phyloP scores from a whole-genome alignment of 2,888 invertebrate species.

The Danaus chrysippus region DNA sequence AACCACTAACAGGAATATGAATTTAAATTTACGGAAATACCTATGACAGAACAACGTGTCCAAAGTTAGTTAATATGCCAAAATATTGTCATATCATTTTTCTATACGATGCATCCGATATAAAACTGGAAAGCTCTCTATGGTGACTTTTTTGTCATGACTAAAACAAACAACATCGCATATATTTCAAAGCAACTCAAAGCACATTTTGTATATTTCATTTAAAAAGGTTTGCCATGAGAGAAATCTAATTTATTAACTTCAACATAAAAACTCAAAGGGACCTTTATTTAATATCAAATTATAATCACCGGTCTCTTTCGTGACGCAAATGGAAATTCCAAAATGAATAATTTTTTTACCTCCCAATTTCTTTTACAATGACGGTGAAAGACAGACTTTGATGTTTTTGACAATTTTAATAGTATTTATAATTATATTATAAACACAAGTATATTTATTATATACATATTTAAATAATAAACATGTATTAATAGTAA shows the following conservation, averaged over 20 bases:
- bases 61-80: slow-evolving; percentile 13
- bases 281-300: neutral
- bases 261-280: neutral
- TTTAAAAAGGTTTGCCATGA: slow-evolving; percentile 37
- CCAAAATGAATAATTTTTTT: slow-evolving; percentile 13
- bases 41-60: neutral
- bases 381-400: neutral
- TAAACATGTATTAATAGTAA: too few relatives aligned
- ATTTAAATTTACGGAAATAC: neutral
- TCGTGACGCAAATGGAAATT: slow-evolving; percentile 9
- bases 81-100: slow-evolving; percentile 14
- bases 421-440: neutral
- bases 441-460: too few relatives aligned
- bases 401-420: neutral
- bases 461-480: too few relatives aligned
- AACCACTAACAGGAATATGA: neutral
- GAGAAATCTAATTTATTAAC: too few relatives aligned
- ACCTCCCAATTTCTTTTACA: neutral
- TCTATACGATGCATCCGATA: neutral
- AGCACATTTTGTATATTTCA: slow-evolving; percentile 44
- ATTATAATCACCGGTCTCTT: neutral
- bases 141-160: neutral
- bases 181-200: slow-evolving; percentile 40
- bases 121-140: too few relatives aligned
- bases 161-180: slow-evolving; percentile 27